Evolutionary conservation across 2,888 invertebrate species (phyloP).

Genomic region (Scotopteryx bipunctaria): DNA sequence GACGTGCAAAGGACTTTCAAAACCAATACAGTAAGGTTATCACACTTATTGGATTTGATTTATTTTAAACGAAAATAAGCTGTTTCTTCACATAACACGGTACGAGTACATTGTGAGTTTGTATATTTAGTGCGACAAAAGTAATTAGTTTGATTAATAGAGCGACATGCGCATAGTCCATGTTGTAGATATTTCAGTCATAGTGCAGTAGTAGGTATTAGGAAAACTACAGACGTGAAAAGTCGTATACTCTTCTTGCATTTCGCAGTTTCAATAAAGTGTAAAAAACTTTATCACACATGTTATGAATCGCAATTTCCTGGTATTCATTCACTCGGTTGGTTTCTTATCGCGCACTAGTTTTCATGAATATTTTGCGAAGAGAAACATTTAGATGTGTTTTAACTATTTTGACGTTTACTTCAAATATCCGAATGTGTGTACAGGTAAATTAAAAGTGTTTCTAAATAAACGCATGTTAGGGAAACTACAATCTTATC

Average conservation of each 20-base stretch:
- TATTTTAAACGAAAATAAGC: too few relatives aligned
- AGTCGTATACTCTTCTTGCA: constrained; percentile 15
- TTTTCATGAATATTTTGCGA: constrained; percentile 49
- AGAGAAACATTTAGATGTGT: constrained; percentile 36
- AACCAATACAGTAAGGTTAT: neutral
- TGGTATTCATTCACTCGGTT: constrained; percentile 31
- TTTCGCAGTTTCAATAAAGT: constrained; percentile 24
- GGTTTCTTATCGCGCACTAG: constrained; percentile 34
- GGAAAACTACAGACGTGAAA: too few relatives aligned
- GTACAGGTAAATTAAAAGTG: constrained; percentile 34
- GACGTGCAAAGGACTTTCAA: neutral
- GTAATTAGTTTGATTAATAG: too few relatives aligned
- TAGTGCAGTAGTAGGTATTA: too few relatives aligned
- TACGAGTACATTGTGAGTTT: too few relatives aligned
- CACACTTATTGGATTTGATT: too few relatives aligned
- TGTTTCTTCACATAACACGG: too few relatives aligned
- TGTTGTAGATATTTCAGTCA: too few relatives aligned
- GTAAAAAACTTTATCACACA: constrained; percentile 26
- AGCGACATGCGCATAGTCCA: too few relatives aligned
- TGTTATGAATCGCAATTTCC: constrained; percentile 26
- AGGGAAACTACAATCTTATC: constrained; percentile 4
- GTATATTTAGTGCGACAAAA: too few relatives aligned
- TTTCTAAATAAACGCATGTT: neutral
- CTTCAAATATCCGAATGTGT: constrained; percentile 29
- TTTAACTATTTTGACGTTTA: constrained; percentile 32